Evolutionary conservation across 2,113 vertebrate genomes (phyloP).

Genomic region (Rhinopomastus cyanomelas): DNA sequence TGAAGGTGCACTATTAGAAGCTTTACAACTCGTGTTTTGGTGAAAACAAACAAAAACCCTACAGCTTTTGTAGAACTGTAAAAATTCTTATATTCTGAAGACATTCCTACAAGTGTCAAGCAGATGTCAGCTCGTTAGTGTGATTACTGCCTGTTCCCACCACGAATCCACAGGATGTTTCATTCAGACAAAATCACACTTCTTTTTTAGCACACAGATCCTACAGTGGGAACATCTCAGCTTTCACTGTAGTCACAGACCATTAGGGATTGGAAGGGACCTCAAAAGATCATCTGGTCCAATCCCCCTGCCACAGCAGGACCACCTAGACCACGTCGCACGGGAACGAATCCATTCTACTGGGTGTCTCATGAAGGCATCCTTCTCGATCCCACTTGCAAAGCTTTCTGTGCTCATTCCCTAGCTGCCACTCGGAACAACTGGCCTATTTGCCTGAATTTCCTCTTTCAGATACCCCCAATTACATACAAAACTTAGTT

Average conservation of each 20-base stretch:
- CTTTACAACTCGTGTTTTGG: neutral
- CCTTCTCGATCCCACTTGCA: neutral
- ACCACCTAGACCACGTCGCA: too few species aligned
- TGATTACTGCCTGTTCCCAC: neutral
- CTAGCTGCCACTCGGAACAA: neutral
- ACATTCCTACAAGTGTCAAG: neutral
- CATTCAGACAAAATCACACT: neutral
- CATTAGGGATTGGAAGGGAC: too few species aligned
- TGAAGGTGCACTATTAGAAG: neutral
- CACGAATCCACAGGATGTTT: neutral
- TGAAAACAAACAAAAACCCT: neutral
- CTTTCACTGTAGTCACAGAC: neutral
- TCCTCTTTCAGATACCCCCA: neutral
- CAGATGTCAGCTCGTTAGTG: neutral
- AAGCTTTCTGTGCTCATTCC: neutral
- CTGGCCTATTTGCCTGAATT: neutral
- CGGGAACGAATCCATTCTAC: too few species aligned
- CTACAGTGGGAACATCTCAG: neutral
- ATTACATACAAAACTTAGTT: too few species aligned
- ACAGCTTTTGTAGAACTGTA: neutral
- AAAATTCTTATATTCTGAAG: neutral
- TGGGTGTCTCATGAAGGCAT: neutral
- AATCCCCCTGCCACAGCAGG: too few species aligned
- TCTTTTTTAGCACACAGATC: neutral
- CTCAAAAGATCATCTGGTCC: too few species aligned